Evolutionary conservation across 2,888 invertebrate genomes (phyloP).

Genomic region (Macrophya alboannulata): DNA sequence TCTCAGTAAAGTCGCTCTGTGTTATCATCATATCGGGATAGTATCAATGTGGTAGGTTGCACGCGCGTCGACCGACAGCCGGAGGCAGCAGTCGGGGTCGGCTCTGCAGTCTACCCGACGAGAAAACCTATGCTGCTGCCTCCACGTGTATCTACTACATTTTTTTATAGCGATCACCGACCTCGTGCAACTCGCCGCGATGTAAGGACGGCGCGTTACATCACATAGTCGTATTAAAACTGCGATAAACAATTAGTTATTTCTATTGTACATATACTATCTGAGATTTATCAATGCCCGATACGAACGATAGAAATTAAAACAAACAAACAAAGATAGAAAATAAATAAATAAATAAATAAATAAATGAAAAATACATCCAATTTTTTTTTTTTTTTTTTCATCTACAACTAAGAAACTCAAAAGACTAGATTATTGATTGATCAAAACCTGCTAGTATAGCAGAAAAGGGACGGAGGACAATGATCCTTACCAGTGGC

Average conservation of each 20-base stretch:
- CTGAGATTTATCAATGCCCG: background rate
- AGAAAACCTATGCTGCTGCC: slow-evolving; percentile 75
- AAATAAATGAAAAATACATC: background rate
- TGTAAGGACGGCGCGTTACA: slow-evolving; percentile 81
- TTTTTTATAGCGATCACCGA: slow-evolving; percentile 84
- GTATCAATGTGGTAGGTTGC: slow-evolving; percentile 64
- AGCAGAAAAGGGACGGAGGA: slow-evolving; percentile 67
- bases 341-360: background rate
- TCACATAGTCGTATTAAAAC: slow-evolving; percentile 67
- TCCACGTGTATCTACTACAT: slow-evolving; percentile 79
- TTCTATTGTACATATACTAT: slow-evolving; percentile 4
- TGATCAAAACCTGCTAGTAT: slow-evolving; percentile 65
- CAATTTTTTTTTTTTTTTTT: background rate
- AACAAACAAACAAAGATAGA: background rate
- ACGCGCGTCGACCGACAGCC: slow-evolving; percentile 71
- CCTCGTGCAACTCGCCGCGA: slow-evolving; percentile 84
- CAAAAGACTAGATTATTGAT: slow-evolving; percentile 67
- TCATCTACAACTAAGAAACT: background rate
- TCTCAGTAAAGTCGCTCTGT: slow-evolving; percentile 12
- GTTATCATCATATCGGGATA: slow-evolving; percentile 49
- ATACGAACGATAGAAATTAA: too few relatives aligned
- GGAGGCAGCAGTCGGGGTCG: slow-evolving; percentile 73
- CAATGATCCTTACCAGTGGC: slow-evolving; percentile 68
- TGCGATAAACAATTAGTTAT: slow-evolving; percentile 35
- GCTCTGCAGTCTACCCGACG: slow-evolving; percentile 59